These are phyloP conservation scores for Pocillopora meandrina DNA, from an alignment of 92 coral and sea anemone species.

Conservation along the genomic window DNA sequence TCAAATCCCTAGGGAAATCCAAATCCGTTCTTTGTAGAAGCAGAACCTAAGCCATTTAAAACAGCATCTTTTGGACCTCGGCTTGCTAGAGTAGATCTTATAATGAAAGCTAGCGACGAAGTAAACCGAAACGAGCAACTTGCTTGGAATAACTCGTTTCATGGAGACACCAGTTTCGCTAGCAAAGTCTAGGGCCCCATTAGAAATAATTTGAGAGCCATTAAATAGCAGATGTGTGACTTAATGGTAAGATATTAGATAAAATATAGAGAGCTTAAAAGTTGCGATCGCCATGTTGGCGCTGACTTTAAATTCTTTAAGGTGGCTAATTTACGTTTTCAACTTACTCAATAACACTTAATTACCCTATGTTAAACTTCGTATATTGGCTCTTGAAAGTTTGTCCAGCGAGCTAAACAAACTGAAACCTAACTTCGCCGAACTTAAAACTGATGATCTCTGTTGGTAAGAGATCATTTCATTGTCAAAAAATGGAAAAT, in stretches of 20 bases:
- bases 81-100: constrained; percentile 30
- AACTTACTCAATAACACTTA: no score
- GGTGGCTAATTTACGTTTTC: no score
- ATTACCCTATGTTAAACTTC: no score
- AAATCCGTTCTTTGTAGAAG: background rate
- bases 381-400: no score
- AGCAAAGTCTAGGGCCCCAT: constrained; percentile 24
- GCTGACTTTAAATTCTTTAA: no score
- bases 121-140: constrained; percentile 35
- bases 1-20: constrained; percentile 32
- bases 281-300: background rate
- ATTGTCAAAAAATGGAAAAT: no score
- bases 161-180: constrained; percentile 26
- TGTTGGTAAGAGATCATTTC: no score
- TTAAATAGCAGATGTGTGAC: background rate
- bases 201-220: no score
- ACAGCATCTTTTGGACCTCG: constrained; percentile 41
- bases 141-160: constrained; percentile 37
- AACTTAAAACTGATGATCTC: no score
- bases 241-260: constrained; percentile 20
- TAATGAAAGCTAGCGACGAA: background rate
- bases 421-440: no score
- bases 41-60: constrained; percentile 35
- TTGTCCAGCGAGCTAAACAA: no score
- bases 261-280: no score